A percentile compares a stretch with the other conserved stretches of the same genome.
Evolutionary conservation across 2,113 vertebrate genomes (phyloP).

Genomic region (Cacatua alba): DNA sequence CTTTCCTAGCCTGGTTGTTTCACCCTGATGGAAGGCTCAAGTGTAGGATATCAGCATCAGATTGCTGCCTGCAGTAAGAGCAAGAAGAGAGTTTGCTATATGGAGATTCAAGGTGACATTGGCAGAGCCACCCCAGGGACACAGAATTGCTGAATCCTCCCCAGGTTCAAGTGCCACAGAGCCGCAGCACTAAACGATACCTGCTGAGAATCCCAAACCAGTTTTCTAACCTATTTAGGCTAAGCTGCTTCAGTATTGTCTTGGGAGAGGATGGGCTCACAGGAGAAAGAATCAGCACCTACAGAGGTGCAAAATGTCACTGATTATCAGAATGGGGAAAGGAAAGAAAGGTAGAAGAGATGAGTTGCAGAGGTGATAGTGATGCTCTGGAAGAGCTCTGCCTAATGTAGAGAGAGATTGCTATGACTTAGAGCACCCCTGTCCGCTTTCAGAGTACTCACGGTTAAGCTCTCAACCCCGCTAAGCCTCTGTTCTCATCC

Average conservation of each 20-base stretch:
- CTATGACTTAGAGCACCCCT: background rate
- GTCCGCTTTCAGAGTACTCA: background rate
- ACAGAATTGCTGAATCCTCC: background rate
- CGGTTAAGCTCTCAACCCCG: background rate
- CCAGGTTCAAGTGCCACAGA: background rate
- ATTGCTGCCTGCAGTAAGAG: background rate
- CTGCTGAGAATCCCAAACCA: background rate
- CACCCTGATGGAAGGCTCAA: background rate
- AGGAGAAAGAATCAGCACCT: background rate
- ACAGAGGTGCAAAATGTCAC: rapidly evolving
- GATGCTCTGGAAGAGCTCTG: background rate
- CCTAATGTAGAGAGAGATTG: background rate
- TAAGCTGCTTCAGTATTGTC: background rate
- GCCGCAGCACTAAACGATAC: background rate
- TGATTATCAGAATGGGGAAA: background rate
- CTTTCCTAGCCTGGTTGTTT: background rate
- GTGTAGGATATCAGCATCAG: background rate
- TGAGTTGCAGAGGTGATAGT: background rate
- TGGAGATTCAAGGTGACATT: background rate
- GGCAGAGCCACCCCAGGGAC: background rate
- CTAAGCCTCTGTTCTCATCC: background rate
- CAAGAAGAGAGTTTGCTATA: background rate
- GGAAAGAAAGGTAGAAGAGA: background rate
- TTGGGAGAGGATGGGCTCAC: background rate
- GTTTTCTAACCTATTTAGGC: background rate